These are phyloP conservation scores for Pocota personata DNA, from an alignment of 2,888 invertebrate species.

Conservation along the genomic window DNA sequence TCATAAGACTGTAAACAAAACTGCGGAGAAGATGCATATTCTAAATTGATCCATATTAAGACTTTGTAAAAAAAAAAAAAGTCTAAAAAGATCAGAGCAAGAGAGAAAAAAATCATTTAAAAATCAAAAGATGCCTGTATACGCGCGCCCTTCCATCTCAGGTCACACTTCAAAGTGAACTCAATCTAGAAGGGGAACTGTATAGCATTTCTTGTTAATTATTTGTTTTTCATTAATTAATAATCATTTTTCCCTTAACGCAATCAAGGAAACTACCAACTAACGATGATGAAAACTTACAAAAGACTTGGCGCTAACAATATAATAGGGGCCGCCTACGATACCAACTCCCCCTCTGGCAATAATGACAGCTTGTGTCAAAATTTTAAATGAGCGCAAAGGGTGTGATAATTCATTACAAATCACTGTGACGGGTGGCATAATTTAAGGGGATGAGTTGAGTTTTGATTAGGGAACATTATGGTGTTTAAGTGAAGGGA, in stretches of 20 bases:
- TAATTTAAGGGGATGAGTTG: constrained; percentile 28
- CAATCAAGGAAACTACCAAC: constrained; percentile 22
- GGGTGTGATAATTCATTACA: constrained; percentile 45
- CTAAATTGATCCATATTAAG: background rate
- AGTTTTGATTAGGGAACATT: constrained; percentile 34
- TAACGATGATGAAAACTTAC: constrained; percentile 10
- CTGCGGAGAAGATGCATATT: background rate
- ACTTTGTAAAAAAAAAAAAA: too few species aligned
- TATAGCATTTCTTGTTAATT: constrained; percentile 1
- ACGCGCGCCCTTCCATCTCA: background rate
- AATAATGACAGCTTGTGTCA: constrained; percentile 60
- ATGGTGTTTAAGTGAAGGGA: background rate
- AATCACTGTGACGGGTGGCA: constrained; percentile 20
- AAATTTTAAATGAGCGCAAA: constrained; percentile 44
- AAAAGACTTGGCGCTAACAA: background rate
- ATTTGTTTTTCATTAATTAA: constrained; percentile 45
- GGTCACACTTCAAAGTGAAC: constrained; percentile 1
- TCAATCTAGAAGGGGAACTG: background rate
- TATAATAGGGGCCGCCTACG: background rate
- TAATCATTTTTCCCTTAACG: constrained; percentile 19
- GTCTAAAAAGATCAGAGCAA: background rate
- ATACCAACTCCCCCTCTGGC: background rate
- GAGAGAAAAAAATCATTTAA: constrained; percentile 7
- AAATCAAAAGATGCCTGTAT: constrained; percentile 6
- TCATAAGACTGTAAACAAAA: constrained; percentile 26